A percentile compares a stretch with the other conserved stretches of the same genome.
Conservation (phyloP, 2,797 vertebrate genomes). For the Gila robusta region DNA sequence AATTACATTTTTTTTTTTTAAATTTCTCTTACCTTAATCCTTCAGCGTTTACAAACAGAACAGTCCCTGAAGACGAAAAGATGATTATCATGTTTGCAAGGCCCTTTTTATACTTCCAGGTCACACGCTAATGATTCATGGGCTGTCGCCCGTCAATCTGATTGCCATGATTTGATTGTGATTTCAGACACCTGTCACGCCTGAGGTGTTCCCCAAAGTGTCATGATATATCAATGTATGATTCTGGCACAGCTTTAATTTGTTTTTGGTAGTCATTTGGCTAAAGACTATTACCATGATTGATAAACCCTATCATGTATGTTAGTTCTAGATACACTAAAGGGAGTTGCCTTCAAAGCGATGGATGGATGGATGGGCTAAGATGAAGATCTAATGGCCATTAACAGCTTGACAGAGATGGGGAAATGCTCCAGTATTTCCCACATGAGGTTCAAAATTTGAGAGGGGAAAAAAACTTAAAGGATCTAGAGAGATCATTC, state of each 20-base stretch:
- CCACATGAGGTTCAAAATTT: constrained; percentile 27
- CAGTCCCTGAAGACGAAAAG: no score
- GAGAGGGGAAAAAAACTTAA: background rate
- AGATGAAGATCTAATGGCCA: constrained; percentile 22
- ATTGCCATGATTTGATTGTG: no score
- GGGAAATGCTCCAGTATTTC: constrained; percentile 25
- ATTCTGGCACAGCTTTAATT: background rate
- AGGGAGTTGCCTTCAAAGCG: background rate
- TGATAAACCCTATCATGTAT: background rate
- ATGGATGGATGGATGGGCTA: background rate
- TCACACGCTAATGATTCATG: no score
- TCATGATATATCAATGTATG: background rate
- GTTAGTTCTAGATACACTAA: background rate
- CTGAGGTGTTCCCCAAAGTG: no score
- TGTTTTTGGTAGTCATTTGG: background rate
- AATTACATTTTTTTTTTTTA: no score
- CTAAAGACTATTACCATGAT: background rate
- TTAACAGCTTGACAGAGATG: background rate
- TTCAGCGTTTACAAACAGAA: no score
- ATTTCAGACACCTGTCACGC: no score
- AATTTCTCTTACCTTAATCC: no score
- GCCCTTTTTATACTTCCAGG: no score
- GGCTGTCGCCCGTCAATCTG: no score
- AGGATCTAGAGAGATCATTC: background rate
- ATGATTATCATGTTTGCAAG: no score